phyloP scores from a whole-genome alignment of 2,113 vertebrate genomes.

The Pseudopodoces humilis region DNA sequence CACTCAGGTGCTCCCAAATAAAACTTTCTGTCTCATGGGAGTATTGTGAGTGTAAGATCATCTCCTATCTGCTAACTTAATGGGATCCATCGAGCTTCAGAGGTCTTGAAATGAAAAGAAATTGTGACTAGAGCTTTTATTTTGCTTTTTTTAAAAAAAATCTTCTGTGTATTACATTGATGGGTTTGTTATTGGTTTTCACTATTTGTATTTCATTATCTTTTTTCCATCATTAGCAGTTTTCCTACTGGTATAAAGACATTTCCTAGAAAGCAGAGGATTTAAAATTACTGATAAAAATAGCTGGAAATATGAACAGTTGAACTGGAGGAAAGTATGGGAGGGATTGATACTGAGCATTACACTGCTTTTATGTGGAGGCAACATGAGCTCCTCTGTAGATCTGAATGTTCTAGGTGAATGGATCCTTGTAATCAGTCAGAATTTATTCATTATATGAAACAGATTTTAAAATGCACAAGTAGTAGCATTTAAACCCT shows the following conservation, averaged over 20 bases:
- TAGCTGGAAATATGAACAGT: not conserved
- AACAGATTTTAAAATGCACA: not conserved
- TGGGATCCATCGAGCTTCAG: fast-evolving
- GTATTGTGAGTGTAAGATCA: not conserved
- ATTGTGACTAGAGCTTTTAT: not conserved
- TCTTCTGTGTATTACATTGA: not conserved
- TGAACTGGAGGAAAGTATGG: not conserved
- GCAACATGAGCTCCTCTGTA: not conserved
- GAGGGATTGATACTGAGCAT: not conserved
- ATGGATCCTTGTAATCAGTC: not conserved
- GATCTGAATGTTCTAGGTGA: not conserved
- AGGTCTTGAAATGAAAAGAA: not conserved
- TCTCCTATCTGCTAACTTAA: not conserved
- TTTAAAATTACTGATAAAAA: not conserved
- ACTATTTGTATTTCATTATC: not conserved
- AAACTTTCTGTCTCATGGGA: not conserved
- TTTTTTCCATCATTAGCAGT: not conserved
- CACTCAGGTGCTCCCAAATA: not conserved
- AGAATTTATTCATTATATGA: not conserved
- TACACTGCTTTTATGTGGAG: not conserved
- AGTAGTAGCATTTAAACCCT: not conserved
- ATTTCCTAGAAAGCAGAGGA: not conserved
- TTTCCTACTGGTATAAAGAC: not conserved
- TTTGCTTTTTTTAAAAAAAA: not conserved
- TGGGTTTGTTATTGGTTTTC: not conserved